A percentile compares a stretch with the other conserved stretches of the same genome.
Evolutionary conservation across 2,113 vertebrate species (phyloP).

Genomic region (Rhynchomys soricoides): DNA sequence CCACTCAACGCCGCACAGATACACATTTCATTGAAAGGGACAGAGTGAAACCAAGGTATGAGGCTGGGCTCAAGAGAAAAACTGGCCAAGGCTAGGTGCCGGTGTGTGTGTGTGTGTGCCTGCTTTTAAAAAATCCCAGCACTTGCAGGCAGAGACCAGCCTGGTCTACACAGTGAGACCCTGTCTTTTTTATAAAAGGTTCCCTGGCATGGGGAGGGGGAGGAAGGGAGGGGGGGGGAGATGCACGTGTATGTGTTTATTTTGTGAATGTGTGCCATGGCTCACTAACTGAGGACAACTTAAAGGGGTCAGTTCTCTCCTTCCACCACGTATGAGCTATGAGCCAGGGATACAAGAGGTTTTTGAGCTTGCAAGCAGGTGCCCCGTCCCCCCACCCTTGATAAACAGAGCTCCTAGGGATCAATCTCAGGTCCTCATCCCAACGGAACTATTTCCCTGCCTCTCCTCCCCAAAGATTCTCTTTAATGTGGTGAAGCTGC

Average conservation of each 20-base stretch:
- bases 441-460: neutral
- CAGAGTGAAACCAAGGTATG: neutral
- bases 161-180: neutral
- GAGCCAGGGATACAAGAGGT: too few relatives aligned
- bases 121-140: neutral
- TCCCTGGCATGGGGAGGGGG: neutral
- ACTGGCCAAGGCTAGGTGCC: neutral
- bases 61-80: neutral
- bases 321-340: too few relatives aligned
- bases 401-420: neutral
- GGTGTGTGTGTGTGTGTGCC: too few relatives aligned
- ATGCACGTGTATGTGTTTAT: neutral
- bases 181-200: neutral
- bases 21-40: fast-evolving
- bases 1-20: fast-evolving
- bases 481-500: slow-evolving; percentile 13
- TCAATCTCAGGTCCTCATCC: neutral
- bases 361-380: neutral
- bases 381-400: neutral
- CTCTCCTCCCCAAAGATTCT: neutral
- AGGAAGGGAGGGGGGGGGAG: neutral
- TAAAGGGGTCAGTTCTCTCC: neutral
- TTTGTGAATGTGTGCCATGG: neutral
- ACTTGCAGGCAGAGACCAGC: too few relatives aligned
- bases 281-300: neutral